Evolutionary conservation across 2,797 vertebrate genomes (phyloP).

Genomic region (Coregonus sp.): DNA sequence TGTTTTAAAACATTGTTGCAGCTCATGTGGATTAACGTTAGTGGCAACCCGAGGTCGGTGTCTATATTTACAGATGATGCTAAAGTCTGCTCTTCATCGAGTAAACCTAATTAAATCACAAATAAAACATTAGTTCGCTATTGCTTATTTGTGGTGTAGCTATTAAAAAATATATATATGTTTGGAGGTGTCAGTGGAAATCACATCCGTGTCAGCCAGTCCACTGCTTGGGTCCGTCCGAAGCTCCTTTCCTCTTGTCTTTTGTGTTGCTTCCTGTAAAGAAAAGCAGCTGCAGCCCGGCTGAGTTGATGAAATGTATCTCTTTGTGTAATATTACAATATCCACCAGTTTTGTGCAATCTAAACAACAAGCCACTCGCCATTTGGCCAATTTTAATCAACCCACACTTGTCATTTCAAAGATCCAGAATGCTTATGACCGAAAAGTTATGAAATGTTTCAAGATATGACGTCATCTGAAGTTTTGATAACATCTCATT

Average conservation of each 20-base stretch:
- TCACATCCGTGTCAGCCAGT: constrained; percentile 8
- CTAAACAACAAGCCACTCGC: constrained; percentile 87
- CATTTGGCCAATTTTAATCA: constrained; percentile 84
- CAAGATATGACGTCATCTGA: constrained; percentile 77
- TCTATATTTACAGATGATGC: not conserved
- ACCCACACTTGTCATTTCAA: constrained; percentile 43
- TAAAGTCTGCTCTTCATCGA: not conserved
- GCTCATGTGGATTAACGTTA: not conserved
- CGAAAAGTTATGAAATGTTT: constrained; percentile 71
- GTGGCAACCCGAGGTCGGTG: not conserved
- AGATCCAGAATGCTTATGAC: constrained; percentile 20
- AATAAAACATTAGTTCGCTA: not conserved
- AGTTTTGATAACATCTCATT: constrained; percentile 67
- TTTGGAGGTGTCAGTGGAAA: not conserved
- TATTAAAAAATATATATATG: too few relatives aligned
- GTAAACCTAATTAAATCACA: not conserved
- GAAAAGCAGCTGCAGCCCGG: constrained; percentile 76
- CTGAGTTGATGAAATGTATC: constrained; percentile 81
- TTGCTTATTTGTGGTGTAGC: not conserved
- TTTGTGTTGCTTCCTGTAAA: constrained; percentile 72
- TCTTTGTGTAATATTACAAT: constrained; percentile 88
- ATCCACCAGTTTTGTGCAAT: constrained; percentile 89
- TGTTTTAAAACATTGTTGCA: not conserved
- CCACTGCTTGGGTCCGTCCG: constrained; percentile 3
- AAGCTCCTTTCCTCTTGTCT: constrained; percentile 53